Evolutionary conservation across 2,888 invertebrate species (phyloP).

Genomic region (Rutpela maculata): DNA sequence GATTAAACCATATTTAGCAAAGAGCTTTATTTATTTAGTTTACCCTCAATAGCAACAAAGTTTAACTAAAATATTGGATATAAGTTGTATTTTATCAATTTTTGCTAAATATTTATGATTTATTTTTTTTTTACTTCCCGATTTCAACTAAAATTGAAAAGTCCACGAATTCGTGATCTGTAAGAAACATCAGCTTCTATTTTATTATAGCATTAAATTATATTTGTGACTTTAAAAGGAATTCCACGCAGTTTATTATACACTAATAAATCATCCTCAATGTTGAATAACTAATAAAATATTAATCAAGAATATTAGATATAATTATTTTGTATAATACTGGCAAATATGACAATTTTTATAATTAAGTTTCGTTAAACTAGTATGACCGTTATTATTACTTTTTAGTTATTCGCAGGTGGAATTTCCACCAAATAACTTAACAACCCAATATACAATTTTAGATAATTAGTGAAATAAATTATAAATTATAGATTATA

Average conservation of each 20-base stretch:
- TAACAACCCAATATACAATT: conserved; percentile 18
- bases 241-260: background rate
- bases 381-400: conserved; percentile 16
- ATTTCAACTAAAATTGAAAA: background rate
- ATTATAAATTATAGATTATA: conserved; percentile 14
- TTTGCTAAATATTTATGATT: too few relatives aligned
- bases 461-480: conserved; percentile 18
- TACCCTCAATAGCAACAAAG: too few relatives aligned
- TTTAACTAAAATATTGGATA: too few relatives aligned
- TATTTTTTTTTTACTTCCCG: too few relatives aligned
- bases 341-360: conserved; percentile 11
- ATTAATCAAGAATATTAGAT: background rate
- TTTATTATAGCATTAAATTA: too few relatives aligned
- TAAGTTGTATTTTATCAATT: too few relatives aligned
- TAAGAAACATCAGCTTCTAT: background rate
- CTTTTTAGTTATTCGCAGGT: conserved; percentile 11
- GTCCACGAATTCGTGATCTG: background rate
- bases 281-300: background rate
- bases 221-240: background rate
- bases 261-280: background rate
- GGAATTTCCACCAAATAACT: conserved; percentile 18
- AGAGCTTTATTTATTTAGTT: too few relatives aligned
- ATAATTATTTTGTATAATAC: background rate
- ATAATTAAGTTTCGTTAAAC: conserved; percentile 13
- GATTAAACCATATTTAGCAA: too few relatives aligned